phyloP scores from a whole-genome alignment of 1,140 invertebrate genomes.

The Monomorium pharaonis region DNA sequence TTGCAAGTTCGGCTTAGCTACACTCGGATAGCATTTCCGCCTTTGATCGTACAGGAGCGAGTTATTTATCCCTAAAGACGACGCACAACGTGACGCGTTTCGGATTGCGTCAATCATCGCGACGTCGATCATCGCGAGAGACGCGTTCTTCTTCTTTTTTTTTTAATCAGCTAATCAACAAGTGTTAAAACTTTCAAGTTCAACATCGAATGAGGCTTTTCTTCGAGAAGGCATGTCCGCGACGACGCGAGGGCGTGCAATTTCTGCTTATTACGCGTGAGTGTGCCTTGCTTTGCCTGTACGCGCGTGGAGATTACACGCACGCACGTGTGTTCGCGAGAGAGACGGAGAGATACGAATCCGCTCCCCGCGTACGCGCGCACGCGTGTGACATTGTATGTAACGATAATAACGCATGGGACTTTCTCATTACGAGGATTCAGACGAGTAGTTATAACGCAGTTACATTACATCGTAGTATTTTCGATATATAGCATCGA shows the following conservation, averaged over 20 bases:
- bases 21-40: not conserved
- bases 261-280: slow-evolving; percentile 69
- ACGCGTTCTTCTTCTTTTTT: slow-evolving; percentile 10
- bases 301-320: slow-evolving; percentile 38
- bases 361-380: slow-evolving; percentile 50
- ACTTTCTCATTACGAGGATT: slow-evolving; percentile 80
- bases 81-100: slow-evolving; percentile 58
- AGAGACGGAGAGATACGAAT: slow-evolving; percentile 51
- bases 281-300: slow-evolving; percentile 63
- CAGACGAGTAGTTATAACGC: slow-evolving; percentile 81
- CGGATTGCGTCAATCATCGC: slow-evolving; percentile 32
- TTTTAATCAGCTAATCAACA: slow-evolving; percentile 82
- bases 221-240: slow-evolving; percentile 82
- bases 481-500: slow-evolving; percentile 81
- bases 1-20: not conserved
- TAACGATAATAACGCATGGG: slow-evolving; percentile 77
- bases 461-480: slow-evolving; percentile 81
- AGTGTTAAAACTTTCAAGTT: slow-evolving; percentile 85
- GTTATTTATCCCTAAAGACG: slow-evolving; percentile 64
- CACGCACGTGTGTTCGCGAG: slow-evolving; percentile 31
- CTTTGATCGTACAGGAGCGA: slow-evolving; percentile 31
- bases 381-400: slow-evolving; percentile 75
- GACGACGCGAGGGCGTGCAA: slow-evolving; percentile 80
- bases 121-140: slow-evolving; percentile 39
- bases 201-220: slow-evolving; percentile 84